Evolutionary conservation across 1,140 invertebrate species (phyloP), one percentile per base, ranked within the genome.

Genomic region (Rhyacophila brunnea): DNA sequence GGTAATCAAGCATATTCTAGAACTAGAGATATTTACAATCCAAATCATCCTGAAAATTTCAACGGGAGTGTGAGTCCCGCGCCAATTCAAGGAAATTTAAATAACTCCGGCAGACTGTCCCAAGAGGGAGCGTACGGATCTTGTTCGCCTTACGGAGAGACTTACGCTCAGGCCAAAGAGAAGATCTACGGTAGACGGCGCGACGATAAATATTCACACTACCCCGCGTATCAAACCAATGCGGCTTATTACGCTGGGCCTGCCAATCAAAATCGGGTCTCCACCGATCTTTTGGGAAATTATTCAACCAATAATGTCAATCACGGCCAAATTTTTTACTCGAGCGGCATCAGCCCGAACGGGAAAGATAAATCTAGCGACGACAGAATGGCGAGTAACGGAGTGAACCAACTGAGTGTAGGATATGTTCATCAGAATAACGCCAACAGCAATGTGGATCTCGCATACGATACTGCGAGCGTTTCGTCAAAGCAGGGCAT

Each of bases 121-220:
- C 43, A 28, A 17, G 48, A 50, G 19, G 55, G 38, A 34, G 43
- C 49, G 15, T 43, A 51, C 44, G 67, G 47, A 67, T 71, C 51
- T 71, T 73, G 68, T 75, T 71, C 64, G 70, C 69, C 62, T 68
- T 72, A 57, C 67, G 68, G 61, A 60, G 74, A 77, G 59, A 68
- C 61, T 23, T 77, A 75, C 68, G 57, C 70, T 13, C 71, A 69
- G 62, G 67, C 70, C 15, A 73, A 75, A 64, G 75, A 79, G 48
- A 78, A 78, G 68, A 68, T 71, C 34, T 78, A 73, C 68, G 69
- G 65, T 32, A 70, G 71, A 51, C 74, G 74, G 65, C 74, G 74
- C 64, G 74, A 73, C 65, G 72, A 77, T 67, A 62, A 70, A 19
- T 78, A 77, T 62, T 72, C 68, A 54, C 75, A 77, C 63, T 73